phyloP scores from a whole-genome alignment of 2,888 invertebrate genomes.

The Tipula confusa region DNA sequence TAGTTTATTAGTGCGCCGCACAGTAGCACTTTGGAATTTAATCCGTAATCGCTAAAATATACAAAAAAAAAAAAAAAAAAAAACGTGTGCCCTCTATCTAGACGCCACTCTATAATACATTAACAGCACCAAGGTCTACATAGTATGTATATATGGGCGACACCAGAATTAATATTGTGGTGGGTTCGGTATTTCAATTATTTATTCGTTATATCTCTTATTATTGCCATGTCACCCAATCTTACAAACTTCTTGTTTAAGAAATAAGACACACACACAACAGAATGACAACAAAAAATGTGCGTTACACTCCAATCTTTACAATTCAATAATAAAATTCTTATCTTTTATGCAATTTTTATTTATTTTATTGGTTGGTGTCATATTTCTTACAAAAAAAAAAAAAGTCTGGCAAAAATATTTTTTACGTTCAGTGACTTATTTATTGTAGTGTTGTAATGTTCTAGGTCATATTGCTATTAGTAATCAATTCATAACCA shows the following conservation, averaged over 20 bases:
- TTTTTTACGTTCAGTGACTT: not conserved
- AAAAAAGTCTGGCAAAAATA: not conserved
- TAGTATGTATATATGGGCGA: not conserved
- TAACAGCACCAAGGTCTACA: not conserved
- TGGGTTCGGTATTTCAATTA: slow-evolving; percentile 7
- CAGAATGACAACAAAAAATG: not conserved
- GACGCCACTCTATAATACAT: not conserved
- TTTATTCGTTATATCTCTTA: not conserved
- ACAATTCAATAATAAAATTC: slow-evolving; percentile 13
- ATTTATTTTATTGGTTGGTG: not conserved
- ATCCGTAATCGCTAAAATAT: not conserved
- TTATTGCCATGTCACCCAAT: not conserved
- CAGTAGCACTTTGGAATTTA: not conserved
- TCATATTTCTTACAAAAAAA: not conserved
- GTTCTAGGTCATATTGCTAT: too few relatives aligned
- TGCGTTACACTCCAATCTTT: slow-evolving; percentile 16
- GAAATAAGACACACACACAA: not conserved
- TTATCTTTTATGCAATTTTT: slow-evolving; percentile 10
- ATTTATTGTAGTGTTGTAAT: too few relatives aligned
- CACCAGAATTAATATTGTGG: not conserved
- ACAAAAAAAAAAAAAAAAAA: too few relatives aligned
- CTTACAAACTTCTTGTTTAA: not conserved
- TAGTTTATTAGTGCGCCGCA: not conserved
- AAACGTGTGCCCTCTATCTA: not conserved
- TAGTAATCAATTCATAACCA: too few relatives aligned